phyloP scores from a whole-genome alignment of 2,888 invertebrate genomes.

The Phortica okadai region DNA sequence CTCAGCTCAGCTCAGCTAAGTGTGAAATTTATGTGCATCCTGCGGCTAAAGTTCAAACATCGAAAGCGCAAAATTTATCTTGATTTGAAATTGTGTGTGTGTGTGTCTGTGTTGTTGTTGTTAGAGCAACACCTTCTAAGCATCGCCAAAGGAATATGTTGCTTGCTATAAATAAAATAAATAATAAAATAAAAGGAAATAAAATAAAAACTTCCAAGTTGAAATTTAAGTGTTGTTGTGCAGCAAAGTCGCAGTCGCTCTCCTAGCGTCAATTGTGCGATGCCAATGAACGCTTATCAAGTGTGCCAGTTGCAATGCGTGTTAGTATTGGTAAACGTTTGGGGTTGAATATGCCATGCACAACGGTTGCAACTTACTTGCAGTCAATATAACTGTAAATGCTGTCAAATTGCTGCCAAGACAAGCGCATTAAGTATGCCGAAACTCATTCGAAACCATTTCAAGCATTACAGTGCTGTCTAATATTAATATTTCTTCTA shows the following conservation, averaged over 20 bases:
- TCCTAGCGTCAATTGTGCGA: neutral
- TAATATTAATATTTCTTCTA: neutral
- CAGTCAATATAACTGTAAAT: neutral
- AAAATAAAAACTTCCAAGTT: neutral
- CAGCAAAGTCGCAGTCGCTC: neutral
- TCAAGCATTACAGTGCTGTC: no score
- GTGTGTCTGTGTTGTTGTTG: neutral
- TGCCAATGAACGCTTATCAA: neutral
- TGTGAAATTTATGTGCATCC: conserved; percentile 62
- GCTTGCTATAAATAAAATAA: neutral
- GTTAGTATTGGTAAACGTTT: no score
- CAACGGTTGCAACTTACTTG: no score
- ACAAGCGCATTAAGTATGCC: no score
- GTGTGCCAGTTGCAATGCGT: neutral
- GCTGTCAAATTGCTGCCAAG: neutral
- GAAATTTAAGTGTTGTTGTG: neutral
- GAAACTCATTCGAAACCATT: no score
- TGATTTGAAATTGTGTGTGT: conserved; percentile 39
- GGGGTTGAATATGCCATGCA: no score
- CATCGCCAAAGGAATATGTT: neutral
- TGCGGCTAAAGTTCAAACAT: conserved; percentile 60
- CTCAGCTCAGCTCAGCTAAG: neutral
- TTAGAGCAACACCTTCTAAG: conserved; percentile 1
- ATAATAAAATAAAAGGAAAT: neutral
- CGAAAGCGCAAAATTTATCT: conserved; percentile 66